phyloP scores from a whole-genome alignment of 2,888 invertebrate genomes.

The Lasioglossum oenotherae region DNA sequence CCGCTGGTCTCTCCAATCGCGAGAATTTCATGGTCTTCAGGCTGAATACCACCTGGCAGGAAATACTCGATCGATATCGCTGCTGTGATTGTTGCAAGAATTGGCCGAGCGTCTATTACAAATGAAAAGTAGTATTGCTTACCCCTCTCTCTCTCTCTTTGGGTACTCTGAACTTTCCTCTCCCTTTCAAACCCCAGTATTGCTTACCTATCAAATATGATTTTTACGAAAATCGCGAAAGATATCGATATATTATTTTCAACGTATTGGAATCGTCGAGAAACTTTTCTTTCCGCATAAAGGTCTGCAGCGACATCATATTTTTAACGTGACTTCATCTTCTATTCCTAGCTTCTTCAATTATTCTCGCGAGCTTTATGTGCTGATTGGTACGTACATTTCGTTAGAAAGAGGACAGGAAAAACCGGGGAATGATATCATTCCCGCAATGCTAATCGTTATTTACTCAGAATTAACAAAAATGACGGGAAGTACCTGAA shows the following conservation, averaged over 20 bases:
- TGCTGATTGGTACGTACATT: not conserved
- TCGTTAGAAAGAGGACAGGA: not conserved
- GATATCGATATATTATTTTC: not conserved
- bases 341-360: not conserved
- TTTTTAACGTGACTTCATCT: not conserved
- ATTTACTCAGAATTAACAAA: not conserved
- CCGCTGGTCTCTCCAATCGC: constrained; percentile 35
- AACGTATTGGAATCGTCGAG: not conserved
- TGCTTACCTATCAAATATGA: too few species aligned
- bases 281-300: not conserved
- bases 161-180: not conserved
- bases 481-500: not conserved
- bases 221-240: too few species aligned
- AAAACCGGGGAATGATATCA: not conserved
- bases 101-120: not conserved
- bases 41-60: constrained; percentile 19
- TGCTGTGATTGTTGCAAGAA: not conserved
- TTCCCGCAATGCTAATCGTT: not conserved
- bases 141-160: not conserved
- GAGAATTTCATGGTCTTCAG: constrained; percentile 36
- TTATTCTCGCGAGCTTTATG: not conserved
- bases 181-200: not conserved
- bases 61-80: not conserved
- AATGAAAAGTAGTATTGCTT: not conserved
- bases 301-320: not conserved